A percentile compares a stretch with the other conserved stretches of the same genome.
Conservation (phyloP, 2,113 vertebrate genomes). For the Notiomystis cincta region DNA sequence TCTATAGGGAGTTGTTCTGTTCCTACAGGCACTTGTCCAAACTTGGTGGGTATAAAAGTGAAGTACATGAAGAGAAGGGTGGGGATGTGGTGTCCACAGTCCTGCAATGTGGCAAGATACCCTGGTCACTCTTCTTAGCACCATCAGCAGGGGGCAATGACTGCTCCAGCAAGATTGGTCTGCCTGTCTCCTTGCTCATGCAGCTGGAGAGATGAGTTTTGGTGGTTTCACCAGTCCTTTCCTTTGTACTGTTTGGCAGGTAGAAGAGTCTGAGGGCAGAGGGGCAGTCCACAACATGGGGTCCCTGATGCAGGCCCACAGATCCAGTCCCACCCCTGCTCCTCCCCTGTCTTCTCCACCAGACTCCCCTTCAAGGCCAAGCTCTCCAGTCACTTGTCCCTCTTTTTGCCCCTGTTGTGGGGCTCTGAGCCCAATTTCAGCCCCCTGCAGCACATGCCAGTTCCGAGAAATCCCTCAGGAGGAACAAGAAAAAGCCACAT, state of each 20-base stretch:
- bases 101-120: slow-evolving; percentile 59
- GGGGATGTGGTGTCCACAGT: slow-evolving; percentile 56
- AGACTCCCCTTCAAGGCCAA: slow-evolving; percentile 69
- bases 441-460: slow-evolving; percentile 56
- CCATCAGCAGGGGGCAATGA: slow-evolving; percentile 73
- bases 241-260: slow-evolving; percentile 33
- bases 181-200: neutral
- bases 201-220: neutral
- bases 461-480: slow-evolving; percentile 73
- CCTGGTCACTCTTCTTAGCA: slow-evolving; percentile 67
- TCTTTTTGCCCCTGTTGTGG: slow-evolving; percentile 54
- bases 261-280: slow-evolving; percentile 77
- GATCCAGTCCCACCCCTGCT: slow-evolving; percentile 30
- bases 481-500: slow-evolving; percentile 38
- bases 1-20: neutral
- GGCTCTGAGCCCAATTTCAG: slow-evolving; percentile 62
- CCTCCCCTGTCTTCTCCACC: slow-evolving; percentile 63
- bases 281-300: slow-evolving; percentile 71
- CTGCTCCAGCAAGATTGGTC: slow-evolving; percentile 71
- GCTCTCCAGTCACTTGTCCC: slow-evolving; percentile 54
- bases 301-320: slow-evolving; percentile 65
- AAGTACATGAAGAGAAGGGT: slow-evolving; percentile 41
- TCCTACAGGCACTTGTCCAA: slow-evolving; percentile 74
- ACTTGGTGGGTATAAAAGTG: slow-evolving; percentile 75
- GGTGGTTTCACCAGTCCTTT: neutral